These are phyloP conservation scores for Apeira syringaria DNA, from an alignment of 2,888 invertebrate species.

Conservation along the genomic window DNA sequence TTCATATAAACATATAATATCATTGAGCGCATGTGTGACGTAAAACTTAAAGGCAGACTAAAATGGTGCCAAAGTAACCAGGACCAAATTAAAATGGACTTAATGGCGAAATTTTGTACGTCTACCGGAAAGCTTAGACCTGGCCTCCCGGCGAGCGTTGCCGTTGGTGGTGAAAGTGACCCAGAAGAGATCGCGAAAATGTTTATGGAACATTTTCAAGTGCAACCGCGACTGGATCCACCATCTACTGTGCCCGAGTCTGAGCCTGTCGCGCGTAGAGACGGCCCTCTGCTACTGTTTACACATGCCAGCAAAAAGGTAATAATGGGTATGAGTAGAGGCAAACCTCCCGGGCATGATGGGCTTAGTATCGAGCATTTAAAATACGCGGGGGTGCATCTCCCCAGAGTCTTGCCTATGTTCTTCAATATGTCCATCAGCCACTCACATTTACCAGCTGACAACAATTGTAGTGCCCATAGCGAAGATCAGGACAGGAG, in stretches of 20 bases:
- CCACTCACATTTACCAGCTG: too few relatives aligned
- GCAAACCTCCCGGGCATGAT: not conserved
- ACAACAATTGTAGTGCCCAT: too few relatives aligned
- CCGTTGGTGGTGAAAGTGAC: not conserved
- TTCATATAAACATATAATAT: too few relatives aligned
- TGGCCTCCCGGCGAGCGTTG: not conserved
- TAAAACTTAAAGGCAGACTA: not conserved
- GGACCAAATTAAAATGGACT: conserved; percentile 5
- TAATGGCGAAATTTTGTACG: conserved; percentile 1
- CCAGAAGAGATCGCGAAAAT: not conserved
- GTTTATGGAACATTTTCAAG: not conserved
- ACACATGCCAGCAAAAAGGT: not conserved
- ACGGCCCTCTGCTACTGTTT: not conserved
- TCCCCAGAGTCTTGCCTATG: too few relatives aligned
- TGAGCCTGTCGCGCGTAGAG: not conserved
- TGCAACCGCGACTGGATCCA: not conserved
- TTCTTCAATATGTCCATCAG: too few relatives aligned
- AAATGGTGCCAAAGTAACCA: conserved; percentile 1
- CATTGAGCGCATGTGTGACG: not conserved
- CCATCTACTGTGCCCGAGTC: not conserved
- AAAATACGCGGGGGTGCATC: not conserved
- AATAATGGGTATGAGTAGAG: not conserved
- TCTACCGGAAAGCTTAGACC: not conserved
- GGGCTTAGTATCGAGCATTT: not conserved
- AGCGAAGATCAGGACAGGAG: too few relatives aligned